Percentiles rank a stretch among this genome's conserved stretches.
Conservation (phyloP, 2,797 vertebrate species). For the Parauchenoglanis punctatus region DNA sequence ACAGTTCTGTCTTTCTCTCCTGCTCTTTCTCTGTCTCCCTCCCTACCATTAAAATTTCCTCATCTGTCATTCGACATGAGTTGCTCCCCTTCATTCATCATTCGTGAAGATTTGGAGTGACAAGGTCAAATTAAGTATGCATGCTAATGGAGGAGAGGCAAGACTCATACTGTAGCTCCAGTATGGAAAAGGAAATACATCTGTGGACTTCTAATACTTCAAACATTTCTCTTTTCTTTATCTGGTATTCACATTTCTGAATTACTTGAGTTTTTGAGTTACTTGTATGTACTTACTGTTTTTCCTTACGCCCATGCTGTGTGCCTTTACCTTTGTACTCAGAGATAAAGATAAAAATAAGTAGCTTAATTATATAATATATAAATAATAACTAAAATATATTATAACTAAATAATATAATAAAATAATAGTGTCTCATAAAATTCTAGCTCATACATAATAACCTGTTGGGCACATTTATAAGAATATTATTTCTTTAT, state of each 20-base stretch:
- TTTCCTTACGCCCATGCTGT: too few relatives aligned
- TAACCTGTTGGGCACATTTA: too few relatives aligned
- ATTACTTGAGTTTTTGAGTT: neutral
- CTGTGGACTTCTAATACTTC: slow-evolving; percentile 11
- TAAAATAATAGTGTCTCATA: too few relatives aligned
- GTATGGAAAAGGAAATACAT: slow-evolving; percentile 37
- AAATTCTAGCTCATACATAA: too few relatives aligned
- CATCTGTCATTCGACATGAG: slow-evolving; percentile 44
- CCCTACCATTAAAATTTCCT: slow-evolving; percentile 32
- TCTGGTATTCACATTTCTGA: neutral
- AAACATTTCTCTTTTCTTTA: neutral
- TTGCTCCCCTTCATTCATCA: slow-evolving; percentile 54
- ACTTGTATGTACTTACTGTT: too few relatives aligned
- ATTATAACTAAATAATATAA: too few relatives aligned
- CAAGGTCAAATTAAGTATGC: slow-evolving; percentile 70
- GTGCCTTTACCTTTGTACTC: too few relatives aligned
- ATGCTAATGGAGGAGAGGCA: slow-evolving; percentile 67
- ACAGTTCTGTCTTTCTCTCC: neutral
- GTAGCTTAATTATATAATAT: too few relatives aligned
- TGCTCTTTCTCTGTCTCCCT: slow-evolving; percentile 7
- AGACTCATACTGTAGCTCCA: slow-evolving; percentile 25
- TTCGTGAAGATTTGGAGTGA: slow-evolving; percentile 55
- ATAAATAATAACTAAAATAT: too few relatives aligned
- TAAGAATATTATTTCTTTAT: too few relatives aligned
- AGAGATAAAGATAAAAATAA: too few relatives aligned